Evolutionary conservation across 1,140 invertebrate species (phyloP), one percentile per base, ranked within the genome.

Genomic region (Drosophila elegans): DNA sequence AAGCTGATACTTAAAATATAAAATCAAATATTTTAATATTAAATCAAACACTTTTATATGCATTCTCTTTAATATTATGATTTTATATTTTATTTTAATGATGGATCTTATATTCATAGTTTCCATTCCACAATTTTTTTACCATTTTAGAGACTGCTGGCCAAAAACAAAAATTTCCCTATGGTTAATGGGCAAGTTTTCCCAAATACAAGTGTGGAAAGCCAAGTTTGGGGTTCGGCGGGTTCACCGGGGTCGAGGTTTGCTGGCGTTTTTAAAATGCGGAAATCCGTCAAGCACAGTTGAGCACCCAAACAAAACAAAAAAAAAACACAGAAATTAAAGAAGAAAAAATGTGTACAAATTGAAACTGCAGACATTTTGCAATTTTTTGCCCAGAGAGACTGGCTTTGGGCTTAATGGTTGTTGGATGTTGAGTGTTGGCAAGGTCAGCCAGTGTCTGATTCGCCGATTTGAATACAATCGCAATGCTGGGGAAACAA

Each of bases 251-350:
- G 64, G 64, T 59, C 49, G 62, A 48, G 64, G 63, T 72, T 72
- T 59, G 49, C 36, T 32, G 32, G 55, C 48, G 16, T 56, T 48
- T 44, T 44, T 11, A 66, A 75, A 85, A 85, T 85, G 81, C 82
- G 82, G 82, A 86, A 86, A 86, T 81, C 78, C 82, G 82, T 86
- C 83, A 86, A 16, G 78, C 82, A 68, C 80, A 64, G 82, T 71
- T 86, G 59, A 62, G 49, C 55, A 61, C 56, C 29, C 38, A 55
- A 76, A 36, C 49, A 48, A 45, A 49, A 44, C 42, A 57, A 56
- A 51, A 48, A 38, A 3, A n/a, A 32, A 39, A 32, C 1, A 21
- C 0, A 27, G 12, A 42, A 34, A 34, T 13, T 36, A 11, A 44
- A 32, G 51, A 39, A 54, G 44, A 69, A 67, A 60, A 72, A 63